Percentiles rank a stretch among this genome's conserved stretches.
phyloP scores from a whole-genome alignment of 2,797 vertebrate genomes.

The Heterohyrax brucei region DNA sequence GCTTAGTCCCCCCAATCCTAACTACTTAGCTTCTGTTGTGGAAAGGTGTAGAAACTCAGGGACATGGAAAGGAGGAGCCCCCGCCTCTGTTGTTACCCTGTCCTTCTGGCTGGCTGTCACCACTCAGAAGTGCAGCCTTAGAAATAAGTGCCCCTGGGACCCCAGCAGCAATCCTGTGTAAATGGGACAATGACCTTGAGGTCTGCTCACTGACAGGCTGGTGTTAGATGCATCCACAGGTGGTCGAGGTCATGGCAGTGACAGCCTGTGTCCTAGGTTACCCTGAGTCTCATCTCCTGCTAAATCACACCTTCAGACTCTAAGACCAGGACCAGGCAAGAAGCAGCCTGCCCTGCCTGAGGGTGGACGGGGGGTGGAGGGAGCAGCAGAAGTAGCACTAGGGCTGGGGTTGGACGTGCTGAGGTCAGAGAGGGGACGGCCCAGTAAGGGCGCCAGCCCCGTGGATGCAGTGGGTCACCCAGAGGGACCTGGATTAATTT shows the following conservation, averaged over 20 bases:
- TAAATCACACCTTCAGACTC: not conserved
- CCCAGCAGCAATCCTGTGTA: not conserved
- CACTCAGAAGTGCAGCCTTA: not conserved
- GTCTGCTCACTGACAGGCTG: not conserved
- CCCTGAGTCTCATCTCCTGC: not conserved
- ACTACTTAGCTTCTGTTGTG: not conserved
- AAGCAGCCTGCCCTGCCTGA: not conserved
- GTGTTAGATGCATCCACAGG: not conserved
- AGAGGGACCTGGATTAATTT: not conserved
- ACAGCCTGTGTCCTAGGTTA: not conserved
- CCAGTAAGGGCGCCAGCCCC: not conserved
- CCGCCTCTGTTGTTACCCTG: not conserved
- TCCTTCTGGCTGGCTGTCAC: not conserved
- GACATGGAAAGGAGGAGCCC: not conserved
- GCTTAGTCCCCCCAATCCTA: not conserved
- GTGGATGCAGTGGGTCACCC: accelerated
- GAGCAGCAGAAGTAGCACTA: not conserved
- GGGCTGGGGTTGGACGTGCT: not conserved
- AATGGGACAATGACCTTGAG: not conserved
- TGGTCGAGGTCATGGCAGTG: not conserved
- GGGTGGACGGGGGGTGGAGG: not conserved
- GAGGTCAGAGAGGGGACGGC: not conserved
- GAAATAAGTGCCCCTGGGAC: not conserved
- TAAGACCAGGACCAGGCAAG: not conserved
- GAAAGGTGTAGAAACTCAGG: not conserved